Conservation (phyloP, 2,113 vertebrate species). For the Suricata suricatta region DNA sequence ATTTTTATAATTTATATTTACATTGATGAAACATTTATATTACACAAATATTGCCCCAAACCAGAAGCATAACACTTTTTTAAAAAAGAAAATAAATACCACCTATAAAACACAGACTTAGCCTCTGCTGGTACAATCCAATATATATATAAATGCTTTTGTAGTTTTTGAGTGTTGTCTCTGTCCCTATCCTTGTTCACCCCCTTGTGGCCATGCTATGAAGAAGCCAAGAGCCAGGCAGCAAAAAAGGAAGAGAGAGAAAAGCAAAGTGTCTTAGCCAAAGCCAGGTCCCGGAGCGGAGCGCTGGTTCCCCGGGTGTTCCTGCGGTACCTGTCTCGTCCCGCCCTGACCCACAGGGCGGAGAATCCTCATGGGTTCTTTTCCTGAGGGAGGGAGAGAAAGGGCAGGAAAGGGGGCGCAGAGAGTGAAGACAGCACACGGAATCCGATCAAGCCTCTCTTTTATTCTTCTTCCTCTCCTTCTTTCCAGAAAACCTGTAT, state of each 20-base stretch:
- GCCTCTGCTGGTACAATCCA: conserved; percentile 16
- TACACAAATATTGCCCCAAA: conserved; percentile 4
- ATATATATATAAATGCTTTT: background rate
- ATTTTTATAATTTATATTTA: background rate
- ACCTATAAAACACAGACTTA: background rate
- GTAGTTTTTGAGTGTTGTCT: background rate
- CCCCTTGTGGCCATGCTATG: conserved; percentile 53
- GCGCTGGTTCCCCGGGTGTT: no score
- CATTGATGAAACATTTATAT: background rate
- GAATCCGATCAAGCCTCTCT: no score
- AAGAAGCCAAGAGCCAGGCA: background rate
- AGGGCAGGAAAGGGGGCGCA: no score
- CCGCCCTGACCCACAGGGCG: no score
- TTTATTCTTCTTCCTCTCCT: no score
- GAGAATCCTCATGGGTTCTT: no score
- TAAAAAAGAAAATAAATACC: background rate
- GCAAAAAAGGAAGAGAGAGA: background rate
- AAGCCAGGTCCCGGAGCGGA: no score
- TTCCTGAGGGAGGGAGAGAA: no score
- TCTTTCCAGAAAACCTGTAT: no score
- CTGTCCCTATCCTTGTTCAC: conserved; percentile 40
- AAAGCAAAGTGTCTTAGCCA: no score
- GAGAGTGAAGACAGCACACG: no score
- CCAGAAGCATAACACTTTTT: background rate
- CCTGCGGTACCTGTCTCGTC: no score